A percentile compares a stretch with the other conserved stretches of the same genome.
These are phyloP conservation scores for Notarius lentiginosus DNA, from an alignment of 2,113 vertebrate genomes.

Conservation along the genomic window DNA sequence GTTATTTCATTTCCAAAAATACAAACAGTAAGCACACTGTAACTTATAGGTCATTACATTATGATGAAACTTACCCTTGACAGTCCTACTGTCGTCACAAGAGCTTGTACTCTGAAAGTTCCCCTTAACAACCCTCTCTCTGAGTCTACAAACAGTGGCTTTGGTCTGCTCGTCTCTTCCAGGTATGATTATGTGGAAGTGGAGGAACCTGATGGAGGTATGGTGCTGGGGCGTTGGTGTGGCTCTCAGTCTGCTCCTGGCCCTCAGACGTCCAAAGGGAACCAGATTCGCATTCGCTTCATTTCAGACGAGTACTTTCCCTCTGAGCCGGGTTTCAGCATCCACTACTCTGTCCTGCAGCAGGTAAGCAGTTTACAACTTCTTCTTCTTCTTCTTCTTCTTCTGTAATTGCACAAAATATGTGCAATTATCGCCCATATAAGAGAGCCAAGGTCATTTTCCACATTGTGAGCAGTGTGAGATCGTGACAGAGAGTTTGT, in stretches of 20 bases:
- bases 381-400: too few relatives aligned
- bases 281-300: constrained; percentile 91
- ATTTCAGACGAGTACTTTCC: constrained; percentile 96
- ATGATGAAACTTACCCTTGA: background rate
- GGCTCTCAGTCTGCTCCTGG: constrained; percentile 81
- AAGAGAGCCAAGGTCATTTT: background rate
- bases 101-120: background rate
- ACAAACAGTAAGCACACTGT: background rate
- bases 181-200: constrained; percentile 98
- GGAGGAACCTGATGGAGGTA: constrained; percentile 85
- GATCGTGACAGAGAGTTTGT: background rate
- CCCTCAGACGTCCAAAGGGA: constrained; percentile 86
- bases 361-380: constrained; percentile 74
- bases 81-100: background rate
- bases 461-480: constrained; percentile 8
- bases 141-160: background rate
- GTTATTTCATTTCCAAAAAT: background rate
- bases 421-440: background rate
- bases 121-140: background rate
- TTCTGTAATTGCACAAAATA: background rate
- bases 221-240: constrained; percentile 93
- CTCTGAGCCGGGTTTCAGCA: constrained; percentile 92
- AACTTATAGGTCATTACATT: background rate
- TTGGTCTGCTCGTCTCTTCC: constrained; percentile 26
- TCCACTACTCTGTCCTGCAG: constrained; percentile 83